Evolutionary conservation across 2,113 vertebrate species (phyloP), one percentile per base, ranked within the genome.

Genomic region (Peucedramus taeniatus): DNA sequence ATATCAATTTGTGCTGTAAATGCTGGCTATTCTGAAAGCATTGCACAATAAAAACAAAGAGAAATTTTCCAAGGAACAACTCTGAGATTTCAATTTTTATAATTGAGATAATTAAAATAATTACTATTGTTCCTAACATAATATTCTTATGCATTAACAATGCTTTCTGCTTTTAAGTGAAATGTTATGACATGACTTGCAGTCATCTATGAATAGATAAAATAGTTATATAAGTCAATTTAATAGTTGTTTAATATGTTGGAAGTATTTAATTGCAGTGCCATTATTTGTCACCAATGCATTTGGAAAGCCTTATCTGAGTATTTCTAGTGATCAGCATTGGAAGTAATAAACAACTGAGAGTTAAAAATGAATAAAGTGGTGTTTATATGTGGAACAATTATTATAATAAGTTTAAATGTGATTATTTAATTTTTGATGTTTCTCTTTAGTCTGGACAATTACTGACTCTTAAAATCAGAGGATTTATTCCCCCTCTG

Each of bases 261-360:
- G 83, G 74, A 95, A 92, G 40, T 85, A 77, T 94, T 96, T 97
- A 94, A 95, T 96, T 96, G 75, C 47, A 77, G 14, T 92, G 63
- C 47, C 23, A 93, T 97, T 90, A 86, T 94, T 60, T 96, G 94
- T 89, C 54, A 65, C 60, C 63, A 83, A 68, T 84, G 64, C 71
- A 44, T 96, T 92, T 81, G 28, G 47, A 88, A 92, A 64, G 71
- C 11, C 31, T 95, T 80, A 95, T 96, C 90, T 93, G 76, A 93
- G 44, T 94, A 57, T 91, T 96, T 95, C 61, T 93, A 77, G 63
- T 91, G 77, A 96, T 76, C 45, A 94, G 45, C 47, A 92, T 35
- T 92, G 49, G 49, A 97, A 97, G 54, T 94, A 69, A 97, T 92
- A 97, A 98, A 88, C 57, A 97, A 90, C 85, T 92, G 89, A 96